Base-by-base conservation (phyloP, 2,888 invertebrate genomes). In the Salpingus planirostris region DNA sequence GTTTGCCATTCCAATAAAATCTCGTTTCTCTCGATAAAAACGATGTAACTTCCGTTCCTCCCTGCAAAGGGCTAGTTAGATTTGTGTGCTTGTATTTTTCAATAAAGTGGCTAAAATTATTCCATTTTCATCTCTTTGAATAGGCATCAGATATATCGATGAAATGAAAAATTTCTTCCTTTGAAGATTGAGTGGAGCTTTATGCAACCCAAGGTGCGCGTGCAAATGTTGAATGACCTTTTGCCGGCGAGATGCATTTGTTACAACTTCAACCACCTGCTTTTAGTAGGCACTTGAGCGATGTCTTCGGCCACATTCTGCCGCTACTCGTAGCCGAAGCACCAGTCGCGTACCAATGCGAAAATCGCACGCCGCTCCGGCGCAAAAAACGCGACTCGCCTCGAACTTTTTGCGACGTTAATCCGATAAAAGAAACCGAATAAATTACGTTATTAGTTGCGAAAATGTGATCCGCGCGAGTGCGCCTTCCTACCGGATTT, bases 1-100 rank as follows among this genome's bases (percentile, higher is more conserved):
- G n/a, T n/a, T n/a, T n/a, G n/a, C n/a, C n/a, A n/a, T n/a, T n/a
- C n/a, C n/a, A n/a, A n/a, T n/a, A n/a, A n/a, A n/a, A n/a, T n/a
- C n/a, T n/a, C n/a, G n/a, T n/a, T n/a, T n/a, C n/a, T n/a, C n/a
- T n/a, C n/a, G n/a, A n/a, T n/a, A n/a, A n/a, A n/a, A n/a, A n/a
- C n/a, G n/a, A n/a, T n/a, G n/a, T n/a, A n/a, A n/a, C n/a, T n/a
- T n/a, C n/a, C n/a, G n/a, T n/a, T n/a, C n/a, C n/a, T n/a, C n/a
- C n/a, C n/a, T n/a, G n/a, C n/a, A n/a, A n/a, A n/a, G n/a, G n/a
- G n/a, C n/a, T n/a, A n/a, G n/a, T n/a, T 33, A 29, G 33, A 33
- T 21, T 33, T 29, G 29, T 35, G 30, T 35, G 35, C 35, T 35
- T 35, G 15, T 30, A 35, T 30, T 26, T 35, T 35, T 35, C 23